A percentile compares a stretch with the other conserved stretches of the same genome.
Evolutionary conservation across 1,140 invertebrate genomes (phyloP).

Genomic region (Augochlora pura): DNA sequence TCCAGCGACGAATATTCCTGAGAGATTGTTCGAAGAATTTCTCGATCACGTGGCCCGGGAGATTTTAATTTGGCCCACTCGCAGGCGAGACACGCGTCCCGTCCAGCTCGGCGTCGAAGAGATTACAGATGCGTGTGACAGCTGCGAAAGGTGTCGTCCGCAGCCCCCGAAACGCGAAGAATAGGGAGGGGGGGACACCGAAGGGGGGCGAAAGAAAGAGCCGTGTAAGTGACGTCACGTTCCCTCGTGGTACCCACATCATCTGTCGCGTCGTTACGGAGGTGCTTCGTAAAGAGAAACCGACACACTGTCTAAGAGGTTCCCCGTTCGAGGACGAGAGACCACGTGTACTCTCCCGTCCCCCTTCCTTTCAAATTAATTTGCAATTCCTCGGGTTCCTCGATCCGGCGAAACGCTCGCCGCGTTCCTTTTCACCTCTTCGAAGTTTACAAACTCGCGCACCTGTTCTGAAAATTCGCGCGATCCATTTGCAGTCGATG

Average conservation of each 20-base stretch:
- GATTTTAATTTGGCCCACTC: background rate
- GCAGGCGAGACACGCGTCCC: background rate
- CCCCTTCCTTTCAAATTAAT: too few relatives aligned
- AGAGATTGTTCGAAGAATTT: too few relatives aligned
- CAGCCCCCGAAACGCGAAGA: conserved; percentile 7
- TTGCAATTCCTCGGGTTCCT: background rate
- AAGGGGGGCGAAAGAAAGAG: background rate
- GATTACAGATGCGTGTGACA: conserved; percentile 42
- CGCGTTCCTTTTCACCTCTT: too few relatives aligned
- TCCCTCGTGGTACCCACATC: conserved; percentile 72
- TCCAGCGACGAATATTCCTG: too few relatives aligned
- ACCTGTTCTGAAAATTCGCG: too few relatives aligned
- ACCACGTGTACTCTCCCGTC: background rate
- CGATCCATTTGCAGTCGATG: too few relatives aligned
- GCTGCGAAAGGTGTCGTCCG: conserved; percentile 42
- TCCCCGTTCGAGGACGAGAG: conserved; percentile 4
- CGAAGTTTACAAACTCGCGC: too few relatives aligned
- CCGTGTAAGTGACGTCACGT: conserved; percentile 63
- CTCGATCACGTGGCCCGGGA: too few relatives aligned
- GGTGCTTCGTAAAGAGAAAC: conserved; percentile 13
- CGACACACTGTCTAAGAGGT: conserved; percentile 5
- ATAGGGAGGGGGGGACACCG: background rate
- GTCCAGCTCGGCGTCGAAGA: conserved; percentile 12
- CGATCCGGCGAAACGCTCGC: too few relatives aligned
- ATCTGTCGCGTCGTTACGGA: conserved; percentile 63